A percentile compares a stretch with the other conserved stretches of the same genome.
phyloP scores from a whole-genome alignment of 2,888 invertebrate species.

The Melipona bicolor region DNA sequence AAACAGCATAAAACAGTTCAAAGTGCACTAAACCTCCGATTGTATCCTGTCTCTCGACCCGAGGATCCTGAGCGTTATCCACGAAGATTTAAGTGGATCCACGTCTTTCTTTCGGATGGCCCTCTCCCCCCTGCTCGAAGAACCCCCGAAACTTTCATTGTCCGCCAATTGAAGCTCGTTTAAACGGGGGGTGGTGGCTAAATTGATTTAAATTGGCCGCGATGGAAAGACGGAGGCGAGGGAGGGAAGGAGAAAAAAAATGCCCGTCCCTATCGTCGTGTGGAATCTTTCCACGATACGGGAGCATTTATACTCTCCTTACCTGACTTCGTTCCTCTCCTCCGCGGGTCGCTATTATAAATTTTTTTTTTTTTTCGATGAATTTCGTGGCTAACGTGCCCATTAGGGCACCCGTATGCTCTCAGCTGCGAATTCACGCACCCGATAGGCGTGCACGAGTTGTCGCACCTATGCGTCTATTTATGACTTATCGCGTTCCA shows the following conservation, averaged over 20 bases:
- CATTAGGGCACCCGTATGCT: constrained; percentile 80
- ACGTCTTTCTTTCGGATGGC: constrained; percentile 38
- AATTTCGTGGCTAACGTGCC: constrained; percentile 60
- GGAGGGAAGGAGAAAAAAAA: constrained; percentile 22
- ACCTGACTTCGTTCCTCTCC: constrained; percentile 74
- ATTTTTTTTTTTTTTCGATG: constrained; percentile 60
- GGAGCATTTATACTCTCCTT: constrained; percentile 81
- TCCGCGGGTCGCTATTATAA: constrained; percentile 63
- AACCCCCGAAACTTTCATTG: constrained; percentile 76
- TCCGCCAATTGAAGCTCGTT: constrained; percentile 82
- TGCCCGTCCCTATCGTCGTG: constrained; percentile 53
- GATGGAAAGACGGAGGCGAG: constrained; percentile 25
- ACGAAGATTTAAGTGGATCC: constrained; percentile 65
- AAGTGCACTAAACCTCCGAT: background rate
- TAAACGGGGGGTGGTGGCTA: constrained; percentile 78
- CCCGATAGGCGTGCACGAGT: constrained; percentile 56
- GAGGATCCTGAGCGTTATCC: constrained; percentile 51
- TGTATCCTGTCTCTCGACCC: constrained; percentile 25
- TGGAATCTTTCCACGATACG: constrained; percentile 80
- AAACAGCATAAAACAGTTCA: background rate
- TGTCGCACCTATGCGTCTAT: constrained; percentile 61
- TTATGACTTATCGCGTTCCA: constrained; percentile 62
- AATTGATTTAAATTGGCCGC: constrained; percentile 83
- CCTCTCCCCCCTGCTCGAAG: constrained; percentile 21
- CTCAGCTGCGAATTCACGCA: constrained; percentile 76